Percentiles rank a stretch among this genome's conserved stretches.
Evolutionary conservation across 1,140 invertebrate genomes (phyloP).

Genomic region (Papilio helenus): DNA sequence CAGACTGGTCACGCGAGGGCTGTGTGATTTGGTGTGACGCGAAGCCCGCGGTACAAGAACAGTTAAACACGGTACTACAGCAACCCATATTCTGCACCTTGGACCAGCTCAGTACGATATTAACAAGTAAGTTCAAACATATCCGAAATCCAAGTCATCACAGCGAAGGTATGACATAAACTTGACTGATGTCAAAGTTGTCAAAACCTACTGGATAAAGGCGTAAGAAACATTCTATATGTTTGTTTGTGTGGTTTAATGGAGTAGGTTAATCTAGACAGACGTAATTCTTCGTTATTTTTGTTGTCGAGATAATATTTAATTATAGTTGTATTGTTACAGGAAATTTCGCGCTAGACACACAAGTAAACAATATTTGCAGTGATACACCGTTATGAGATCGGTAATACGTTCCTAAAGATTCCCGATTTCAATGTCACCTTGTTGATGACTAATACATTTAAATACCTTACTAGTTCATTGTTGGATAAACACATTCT

Average conservation of each 20-base stretch:
- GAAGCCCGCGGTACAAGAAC: slow-evolving; percentile 52
- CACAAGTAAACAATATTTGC: slow-evolving; percentile 4
- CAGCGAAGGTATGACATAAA: background rate
- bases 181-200: no score
- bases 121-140: slow-evolving; percentile 54
- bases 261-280: no score
- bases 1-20: slow-evolving; percentile 61
- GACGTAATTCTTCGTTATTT: no score
- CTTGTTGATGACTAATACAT: background rate
- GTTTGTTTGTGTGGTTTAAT: background rate
- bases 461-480: no score
- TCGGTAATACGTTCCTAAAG: background rate
- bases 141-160: background rate
- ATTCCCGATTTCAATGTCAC: background rate
- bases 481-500: no score
- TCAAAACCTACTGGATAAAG: background rate
- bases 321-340: background rate
- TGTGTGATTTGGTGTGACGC: slow-evolving; percentile 64
- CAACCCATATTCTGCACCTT: slow-evolving; percentile 61
- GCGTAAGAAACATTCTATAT: background rate
- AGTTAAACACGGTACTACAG: slow-evolving; percentile 54
- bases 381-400: slow-evolving; percentile 11
- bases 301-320: no score
- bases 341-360: slow-evolving; percentile 8
- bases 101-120: slow-evolving; percentile 49